Evolutionary conservation across 1,140 invertebrate genomes (phyloP), one percentile per base, ranked within the genome.

Genomic region (Oscheius sp.): DNA sequence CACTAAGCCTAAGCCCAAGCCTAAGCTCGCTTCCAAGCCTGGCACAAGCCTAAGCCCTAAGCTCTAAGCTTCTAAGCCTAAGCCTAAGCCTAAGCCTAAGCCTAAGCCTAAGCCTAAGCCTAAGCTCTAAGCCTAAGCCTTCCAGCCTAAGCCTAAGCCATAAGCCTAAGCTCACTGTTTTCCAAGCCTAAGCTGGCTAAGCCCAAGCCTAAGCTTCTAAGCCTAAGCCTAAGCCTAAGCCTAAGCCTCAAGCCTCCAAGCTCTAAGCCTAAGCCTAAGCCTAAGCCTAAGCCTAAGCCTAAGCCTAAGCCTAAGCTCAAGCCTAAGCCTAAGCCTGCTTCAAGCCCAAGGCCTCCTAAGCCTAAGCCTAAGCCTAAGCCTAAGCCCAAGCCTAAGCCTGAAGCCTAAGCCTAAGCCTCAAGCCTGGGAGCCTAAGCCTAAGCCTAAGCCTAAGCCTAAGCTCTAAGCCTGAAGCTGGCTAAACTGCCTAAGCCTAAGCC

Each of bases 241-340:
- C 52, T 55, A 55, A 55, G 52, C 52, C 38, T 42, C 7, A 42
- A n/a, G 7, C 38, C n/a, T 7, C 38, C 38, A 10, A 42, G n/a
- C 7, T n/a, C 52, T 55, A 55, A 55, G 52, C 52, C 52, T 55
- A 55, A 55, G 52, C 52, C 52, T 55, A 55, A 55, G 52, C 52
- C 52, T 55, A 55, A 55, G 52, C 52, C 52, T 55, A 55, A 55
- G 52, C 52, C 52, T 55, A 55, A 55, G 59, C 59, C 29, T 62
- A 62, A 32, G 59, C 59, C 29, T 62, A 62, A 32, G 59, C 59
- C 23, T 62, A 62, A 32, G 61, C 61, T 20, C 38, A 63, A 20
- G 61, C 61, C n/a, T 63, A 63, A 20, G 61, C 61, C n/a, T 63
- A 63, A 20, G 61, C 61, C n/a, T 63, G 38, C 3, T n/a, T 26